Evolutionary conservation across 2,113 vertebrate species (phyloP).

Genomic region (Paramormyrops kingsleyae): DNA sequence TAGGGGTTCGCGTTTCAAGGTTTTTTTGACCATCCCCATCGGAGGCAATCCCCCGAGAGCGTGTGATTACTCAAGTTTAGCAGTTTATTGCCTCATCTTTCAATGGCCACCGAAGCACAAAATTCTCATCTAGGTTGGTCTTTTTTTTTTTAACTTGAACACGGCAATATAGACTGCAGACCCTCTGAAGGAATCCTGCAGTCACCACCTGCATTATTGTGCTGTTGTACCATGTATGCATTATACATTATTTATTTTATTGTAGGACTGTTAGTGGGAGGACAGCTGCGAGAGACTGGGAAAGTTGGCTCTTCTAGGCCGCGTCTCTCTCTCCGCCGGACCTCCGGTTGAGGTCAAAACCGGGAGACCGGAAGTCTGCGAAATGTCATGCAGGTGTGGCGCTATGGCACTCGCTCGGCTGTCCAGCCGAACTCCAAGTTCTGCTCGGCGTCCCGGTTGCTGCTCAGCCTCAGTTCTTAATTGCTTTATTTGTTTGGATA

Average conservation of each 20-base stretch:
- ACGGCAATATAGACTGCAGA: conserved; percentile 87
- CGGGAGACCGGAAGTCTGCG: background rate
- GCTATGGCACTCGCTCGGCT: background rate
- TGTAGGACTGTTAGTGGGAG: background rate
- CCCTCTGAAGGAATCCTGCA: conserved; percentile 73
- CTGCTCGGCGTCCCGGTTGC: background rate
- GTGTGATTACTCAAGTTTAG: conserved; percentile 98
- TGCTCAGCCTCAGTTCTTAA: background rate
- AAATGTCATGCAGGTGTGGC: background rate
- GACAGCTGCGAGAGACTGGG: background rate
- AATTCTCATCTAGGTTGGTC: conserved; percentile 98
- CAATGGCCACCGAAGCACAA: conserved; percentile 98
- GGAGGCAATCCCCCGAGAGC: conserved; percentile 88
- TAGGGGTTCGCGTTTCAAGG: conserved; percentile 91
- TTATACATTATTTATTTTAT: conserved; percentile 20
- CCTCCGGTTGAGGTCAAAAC: background rate
- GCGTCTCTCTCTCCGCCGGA: background rate
- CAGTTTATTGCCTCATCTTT: conserved; percentile 99
- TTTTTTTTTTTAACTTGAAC: conserved; percentile 68
- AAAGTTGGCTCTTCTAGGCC: background rate
- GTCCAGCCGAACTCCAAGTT: background rate
- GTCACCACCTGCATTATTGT: conserved; percentile 56
- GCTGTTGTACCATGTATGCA: conserved; percentile 51
- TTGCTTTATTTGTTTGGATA: conserved; percentile 6
- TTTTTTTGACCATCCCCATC: conserved; percentile 92